These are phyloP conservation scores for Coccyzus lansbergi DNA, from an alignment of 2,797 vertebrate species.

Conservation along the genomic window DNA sequence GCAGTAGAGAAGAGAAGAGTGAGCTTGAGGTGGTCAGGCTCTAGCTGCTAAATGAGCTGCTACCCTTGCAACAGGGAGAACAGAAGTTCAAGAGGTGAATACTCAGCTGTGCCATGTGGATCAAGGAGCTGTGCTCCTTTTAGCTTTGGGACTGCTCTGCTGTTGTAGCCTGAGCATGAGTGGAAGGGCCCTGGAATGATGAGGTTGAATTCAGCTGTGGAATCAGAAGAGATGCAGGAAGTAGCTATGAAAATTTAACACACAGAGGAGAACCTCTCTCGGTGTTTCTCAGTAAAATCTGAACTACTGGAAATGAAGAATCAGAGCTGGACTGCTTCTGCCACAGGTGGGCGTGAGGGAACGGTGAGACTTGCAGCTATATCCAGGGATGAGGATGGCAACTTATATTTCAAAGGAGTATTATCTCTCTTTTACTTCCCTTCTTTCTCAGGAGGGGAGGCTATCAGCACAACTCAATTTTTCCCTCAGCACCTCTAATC, in stretches of 20 bases:
- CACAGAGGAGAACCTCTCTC: rapidly evolving
- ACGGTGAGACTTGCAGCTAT: background rate
- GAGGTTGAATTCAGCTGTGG: background rate
- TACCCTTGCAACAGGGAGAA: background rate
- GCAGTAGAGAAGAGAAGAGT: background rate
- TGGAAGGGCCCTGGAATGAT: background rate
- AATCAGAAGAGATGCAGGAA: background rate
- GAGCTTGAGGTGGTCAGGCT: background rate
- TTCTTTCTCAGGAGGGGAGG: background rate
- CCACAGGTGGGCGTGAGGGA: background rate
- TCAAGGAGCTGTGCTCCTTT: background rate
- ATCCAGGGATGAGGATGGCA: background rate
- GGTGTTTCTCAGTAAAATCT: background rate
- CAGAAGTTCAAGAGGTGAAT: background rate
- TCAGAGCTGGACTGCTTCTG: background rate
- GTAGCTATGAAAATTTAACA: background rate
- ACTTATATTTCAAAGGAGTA: rapidly evolving
- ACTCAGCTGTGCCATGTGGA: rapidly evolving
- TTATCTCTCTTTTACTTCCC: background rate
- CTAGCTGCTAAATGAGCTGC: rapidly evolving
- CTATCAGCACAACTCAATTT: background rate
- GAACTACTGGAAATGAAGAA: background rate
- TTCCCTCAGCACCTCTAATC: background rate
- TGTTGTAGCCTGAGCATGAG: rapidly evolving
- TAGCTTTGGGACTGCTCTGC: background rate